Evolutionary conservation across 2,888 invertebrate species (phyloP).

Genomic region (Stictocephala bisonia): DNA sequence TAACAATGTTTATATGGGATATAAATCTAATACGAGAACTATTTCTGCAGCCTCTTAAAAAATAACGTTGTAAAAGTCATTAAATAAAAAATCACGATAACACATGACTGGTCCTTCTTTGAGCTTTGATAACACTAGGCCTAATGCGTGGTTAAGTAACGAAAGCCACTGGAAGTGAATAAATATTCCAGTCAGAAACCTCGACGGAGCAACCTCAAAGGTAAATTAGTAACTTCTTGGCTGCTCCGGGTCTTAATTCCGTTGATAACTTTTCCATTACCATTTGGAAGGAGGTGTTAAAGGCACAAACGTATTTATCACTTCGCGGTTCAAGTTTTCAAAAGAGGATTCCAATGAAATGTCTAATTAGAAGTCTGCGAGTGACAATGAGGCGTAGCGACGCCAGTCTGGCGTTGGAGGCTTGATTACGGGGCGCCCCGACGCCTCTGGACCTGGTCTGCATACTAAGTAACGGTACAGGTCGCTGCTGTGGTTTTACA

Average conservation of each 20-base stretch:
- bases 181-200: not conserved
- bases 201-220: constrained; percentile 2
- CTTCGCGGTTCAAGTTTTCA: constrained; percentile 40
- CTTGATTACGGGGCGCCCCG: too few species aligned
- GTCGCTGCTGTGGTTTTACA: not conserved
- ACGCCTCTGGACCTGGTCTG: not conserved
- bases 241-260: constrained; percentile 28
- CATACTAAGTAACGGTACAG: not conserved
- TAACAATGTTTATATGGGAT: too few species aligned
- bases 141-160: too few species aligned
- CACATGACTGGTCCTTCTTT: too few species aligned
- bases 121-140: too few species aligned
- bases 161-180: not conserved
- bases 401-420: not conserved
- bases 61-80: too few species aligned
- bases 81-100: too few species aligned
- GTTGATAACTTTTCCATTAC: constrained; percentile 33
- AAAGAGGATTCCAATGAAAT: not conserved
- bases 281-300: not conserved
- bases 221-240: constrained; percentile 9
- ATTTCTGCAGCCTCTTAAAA: too few species aligned
- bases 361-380: constrained; percentile 37
- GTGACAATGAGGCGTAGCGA: constrained; percentile 1
- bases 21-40: too few species aligned
- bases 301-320: constrained; percentile 39